These are phyloP conservation scores for Orestias chungarensis DNA, from an alignment of 2,797 vertebrate genomes.

Conservation along the genomic window DNA sequence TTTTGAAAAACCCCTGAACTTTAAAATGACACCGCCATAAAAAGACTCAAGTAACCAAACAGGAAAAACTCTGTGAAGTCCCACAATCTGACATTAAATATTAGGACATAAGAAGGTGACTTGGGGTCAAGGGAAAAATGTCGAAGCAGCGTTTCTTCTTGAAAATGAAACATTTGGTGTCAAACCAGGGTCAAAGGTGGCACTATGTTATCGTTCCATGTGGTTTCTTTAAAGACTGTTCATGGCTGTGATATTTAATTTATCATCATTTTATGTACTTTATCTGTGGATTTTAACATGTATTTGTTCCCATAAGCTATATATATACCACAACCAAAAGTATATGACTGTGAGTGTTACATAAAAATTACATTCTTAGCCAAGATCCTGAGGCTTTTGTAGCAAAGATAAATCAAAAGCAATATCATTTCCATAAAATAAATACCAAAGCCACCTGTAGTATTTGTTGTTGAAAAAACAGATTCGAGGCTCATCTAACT, in stretches of 20 bases:
- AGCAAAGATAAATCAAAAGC: too few relatives aligned
- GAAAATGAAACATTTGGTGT: background rate
- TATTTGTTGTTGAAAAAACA: too few relatives aligned
- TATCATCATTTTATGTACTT: background rate
- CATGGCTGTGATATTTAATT: background rate
- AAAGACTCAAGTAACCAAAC: background rate
- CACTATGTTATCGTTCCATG: background rate
- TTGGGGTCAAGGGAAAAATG: background rate
- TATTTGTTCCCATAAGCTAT: too few relatives aligned
- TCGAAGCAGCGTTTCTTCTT: background rate
- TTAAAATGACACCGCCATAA: background rate
- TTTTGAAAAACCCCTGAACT: background rate
- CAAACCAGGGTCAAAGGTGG: background rate
- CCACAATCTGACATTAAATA: background rate
- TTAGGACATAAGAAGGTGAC: background rate
- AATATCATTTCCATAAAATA: too few relatives aligned
- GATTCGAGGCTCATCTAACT: too few relatives aligned
- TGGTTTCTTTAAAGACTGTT: background rate
- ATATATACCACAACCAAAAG: too few relatives aligned
- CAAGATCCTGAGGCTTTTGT: too few relatives aligned
- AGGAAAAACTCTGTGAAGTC: conserved; percentile 2
- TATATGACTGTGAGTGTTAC: too few relatives aligned
- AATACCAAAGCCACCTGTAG: too few relatives aligned
- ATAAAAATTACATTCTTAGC: too few relatives aligned
- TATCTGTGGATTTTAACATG: too few relatives aligned